Evolutionary conservation across 23 tunicate genomes (phyloP), one percentile per base, ranked within the genome.

Genomic region (Halocynthia roretzi): DNA sequence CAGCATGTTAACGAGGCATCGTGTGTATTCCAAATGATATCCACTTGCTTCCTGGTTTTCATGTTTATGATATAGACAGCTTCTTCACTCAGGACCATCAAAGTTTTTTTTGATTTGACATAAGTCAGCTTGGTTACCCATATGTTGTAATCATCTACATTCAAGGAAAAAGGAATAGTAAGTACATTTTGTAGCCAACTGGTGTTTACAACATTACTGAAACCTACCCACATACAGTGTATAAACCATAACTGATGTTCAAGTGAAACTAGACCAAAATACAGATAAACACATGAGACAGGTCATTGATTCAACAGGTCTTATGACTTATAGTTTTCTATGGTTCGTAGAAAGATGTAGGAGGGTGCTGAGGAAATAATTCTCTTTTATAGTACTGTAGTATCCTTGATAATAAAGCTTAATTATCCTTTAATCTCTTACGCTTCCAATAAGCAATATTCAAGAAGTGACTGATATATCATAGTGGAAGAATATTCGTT

Each of bases 41-140:
- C 80, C 52, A 87, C 53, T 69, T 87, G 93, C 57, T 51, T 49
- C 51, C 86, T 76, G 5, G 83, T 54, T 10, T 52, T 64, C 86
- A 87, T 73, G 73, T 81, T 77, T 6, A 87, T 61, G 0, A 87
- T 19, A 64, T 87, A 87, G 10, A 87, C 75, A 6, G 77, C 61
- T 9, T 76, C 75, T n/a, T 81, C 93, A 62, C 86, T 81, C 7
- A 87, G 62, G 20, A 71, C 93, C 65, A 87, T 49, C 54, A 87
- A 15, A 20, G 67, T 76, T 52, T 82, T 81, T 22, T 76, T 64
- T 0, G 50, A 20, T 77, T 81, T 82, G 66, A 77, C 82, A 76
- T 81, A 82, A 23, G 84, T 61, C 15, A 87, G 56, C 7, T 80
- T 77, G 7, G 17, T 48, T n/a, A 87, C 85, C 93, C 93, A 87